phyloP scores from a whole-genome alignment of 2,113 vertebrate genomes.

The Callospermophilus lateralis region DNA sequence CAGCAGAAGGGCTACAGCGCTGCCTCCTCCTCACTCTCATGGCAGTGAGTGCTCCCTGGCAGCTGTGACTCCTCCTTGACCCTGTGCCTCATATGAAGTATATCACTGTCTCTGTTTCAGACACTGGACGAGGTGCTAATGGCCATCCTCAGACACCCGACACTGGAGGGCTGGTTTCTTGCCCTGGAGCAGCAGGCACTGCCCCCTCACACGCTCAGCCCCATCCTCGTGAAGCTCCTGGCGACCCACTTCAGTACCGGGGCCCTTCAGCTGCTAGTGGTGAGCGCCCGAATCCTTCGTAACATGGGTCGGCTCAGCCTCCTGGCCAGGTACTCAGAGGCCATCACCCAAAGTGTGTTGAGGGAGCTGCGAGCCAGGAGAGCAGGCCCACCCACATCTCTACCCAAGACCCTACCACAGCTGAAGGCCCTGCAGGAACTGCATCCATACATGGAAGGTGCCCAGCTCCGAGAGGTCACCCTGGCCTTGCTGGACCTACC shows the following conservation, averaged over 20 bases:
- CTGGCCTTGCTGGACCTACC: constrained; percentile 91
- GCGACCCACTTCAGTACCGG: constrained; percentile 87
- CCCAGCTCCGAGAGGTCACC: constrained; percentile 88
- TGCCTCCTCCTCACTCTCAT: no score
- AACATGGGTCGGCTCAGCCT: constrained; percentile 81
- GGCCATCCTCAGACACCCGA: constrained; percentile 92
- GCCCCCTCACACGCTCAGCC: constrained; percentile 91
- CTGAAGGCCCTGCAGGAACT: constrained; percentile 91
- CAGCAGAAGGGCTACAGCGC: not conserved
- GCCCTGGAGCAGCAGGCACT: constrained; percentile 90
- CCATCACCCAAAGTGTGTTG: constrained; percentile 87
- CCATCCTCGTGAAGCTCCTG: constrained; percentile 89
- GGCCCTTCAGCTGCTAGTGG: constrained; percentile 89
- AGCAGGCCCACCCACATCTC: not conserved
- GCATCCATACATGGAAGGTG: constrained; percentile 88
- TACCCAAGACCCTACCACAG: constrained; percentile 81
- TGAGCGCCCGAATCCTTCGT: constrained; percentile 83
- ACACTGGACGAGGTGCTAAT: constrained; percentile 86
- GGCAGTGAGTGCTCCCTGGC: fast-evolving
- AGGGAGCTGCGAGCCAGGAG: constrained; percentile 85
- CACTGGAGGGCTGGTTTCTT: constrained; percentile 94
- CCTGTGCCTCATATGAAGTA: fast-evolving
- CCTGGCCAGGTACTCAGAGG: constrained; percentile 86
- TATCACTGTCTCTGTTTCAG: constrained; percentile 82
- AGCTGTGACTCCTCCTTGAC: not conserved